Conservation (phyloP, 2,888 invertebrate species). For the Coelinius sp. region DNA sequence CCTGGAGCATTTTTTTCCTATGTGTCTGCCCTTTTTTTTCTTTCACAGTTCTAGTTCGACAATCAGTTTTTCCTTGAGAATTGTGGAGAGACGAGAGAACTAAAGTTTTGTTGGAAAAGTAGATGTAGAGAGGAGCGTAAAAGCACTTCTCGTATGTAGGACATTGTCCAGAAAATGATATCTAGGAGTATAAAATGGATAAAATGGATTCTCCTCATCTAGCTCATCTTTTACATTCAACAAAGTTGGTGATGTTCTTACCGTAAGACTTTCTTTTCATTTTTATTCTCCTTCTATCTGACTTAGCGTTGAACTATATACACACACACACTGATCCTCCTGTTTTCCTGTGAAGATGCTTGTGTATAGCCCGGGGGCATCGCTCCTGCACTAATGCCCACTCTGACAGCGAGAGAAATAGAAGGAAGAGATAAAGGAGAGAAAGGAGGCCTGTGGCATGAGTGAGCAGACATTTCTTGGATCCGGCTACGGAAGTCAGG, state of each 20-base stretch:
- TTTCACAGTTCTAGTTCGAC: background rate
- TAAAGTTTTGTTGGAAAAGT: background rate
- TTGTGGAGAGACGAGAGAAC: background rate
- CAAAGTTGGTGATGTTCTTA: slow-evolving; percentile 27
- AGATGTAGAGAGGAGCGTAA: slow-evolving; percentile 4
- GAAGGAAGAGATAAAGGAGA: slow-evolving; percentile 13
- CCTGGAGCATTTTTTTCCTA: slow-evolving; percentile 12
- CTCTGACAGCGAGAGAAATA: slow-evolving; percentile 21
- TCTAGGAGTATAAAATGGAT: background rate
- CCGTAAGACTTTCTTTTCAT: slow-evolving; percentile 8
- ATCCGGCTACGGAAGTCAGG: slow-evolving; percentile 12
- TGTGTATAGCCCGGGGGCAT: slow-evolving; percentile 7
- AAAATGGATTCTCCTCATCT: slow-evolving; percentile 21
- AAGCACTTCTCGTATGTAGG: background rate
- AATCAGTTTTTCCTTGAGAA: background rate
- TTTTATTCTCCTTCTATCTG: slow-evolving; percentile 1
- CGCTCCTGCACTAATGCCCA: slow-evolving; percentile 27
- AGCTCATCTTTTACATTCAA: slow-evolving; percentile 23
- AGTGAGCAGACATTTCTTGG: slow-evolving; percentile 28
- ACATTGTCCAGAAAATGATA: slow-evolving; percentile 22
- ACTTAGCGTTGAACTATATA: background rate
- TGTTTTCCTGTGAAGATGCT: slow-evolving; percentile 17
- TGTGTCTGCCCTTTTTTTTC: background rate
- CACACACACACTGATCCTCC: background rate
- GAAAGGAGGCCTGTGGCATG: slow-evolving; percentile 31